A percentile compares a stretch with the other conserved stretches of the same genome.
Evolutionary conservation across 2,888 invertebrate species (phyloP).

Genomic region (Oscheius onirici): DNA sequence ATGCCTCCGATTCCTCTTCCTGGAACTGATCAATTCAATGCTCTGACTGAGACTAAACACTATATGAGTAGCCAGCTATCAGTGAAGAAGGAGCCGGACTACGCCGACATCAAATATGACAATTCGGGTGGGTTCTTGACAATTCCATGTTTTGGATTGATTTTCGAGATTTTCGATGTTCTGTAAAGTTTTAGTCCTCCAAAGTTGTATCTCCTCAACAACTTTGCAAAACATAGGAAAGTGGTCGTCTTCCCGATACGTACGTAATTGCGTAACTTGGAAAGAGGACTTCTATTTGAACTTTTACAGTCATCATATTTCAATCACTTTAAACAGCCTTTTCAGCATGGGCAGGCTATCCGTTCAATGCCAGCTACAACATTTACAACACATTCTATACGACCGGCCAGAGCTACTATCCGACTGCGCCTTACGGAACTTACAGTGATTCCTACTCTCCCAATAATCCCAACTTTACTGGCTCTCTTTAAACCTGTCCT

Average conservation of each 20-base stretch:
- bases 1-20: conserved; percentile 44
- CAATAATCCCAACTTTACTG: conserved; percentile 39
- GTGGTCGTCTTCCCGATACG: too few species aligned
- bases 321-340: background rate
- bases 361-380: conserved; percentile 28
- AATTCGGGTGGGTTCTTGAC: too few species aligned
- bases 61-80: background rate
- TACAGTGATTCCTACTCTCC: conserved; percentile 43
- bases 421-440: conserved; percentile 29
- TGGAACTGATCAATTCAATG: conserved; percentile 51
- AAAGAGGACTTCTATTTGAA: too few species aligned
- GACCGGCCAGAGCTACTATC: conserved; percentile 2
- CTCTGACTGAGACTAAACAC: conserved; percentile 42
- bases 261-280: too few species aligned
- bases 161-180: background rate
- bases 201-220: too few species aligned
- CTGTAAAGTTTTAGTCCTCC: too few species aligned
- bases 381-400: conserved; percentile 30
- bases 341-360: background rate
- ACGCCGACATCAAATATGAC: background rate
- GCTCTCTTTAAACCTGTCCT: conserved; percentile 3
- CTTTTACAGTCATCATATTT: too few species aligned
- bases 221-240: too few species aligned
- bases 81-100: conserved; percentile 18
- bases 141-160: too few species aligned